Evolutionary conservation across 2,113 vertebrate genomes (phyloP).

Genomic region (Mungos mungo): DNA sequence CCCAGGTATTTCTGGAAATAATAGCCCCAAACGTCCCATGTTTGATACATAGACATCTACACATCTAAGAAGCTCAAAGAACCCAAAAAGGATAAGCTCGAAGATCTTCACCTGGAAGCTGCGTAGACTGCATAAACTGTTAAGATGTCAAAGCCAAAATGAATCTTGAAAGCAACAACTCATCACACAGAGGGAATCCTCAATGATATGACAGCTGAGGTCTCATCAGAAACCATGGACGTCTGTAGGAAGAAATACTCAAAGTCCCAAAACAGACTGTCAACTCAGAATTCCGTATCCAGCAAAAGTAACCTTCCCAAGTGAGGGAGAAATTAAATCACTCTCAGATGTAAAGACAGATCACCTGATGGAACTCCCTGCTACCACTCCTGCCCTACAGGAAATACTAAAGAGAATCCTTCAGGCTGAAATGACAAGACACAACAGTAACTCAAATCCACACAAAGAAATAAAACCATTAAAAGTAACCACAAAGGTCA

Average conservation of each 20-base stretch:
- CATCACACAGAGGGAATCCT: not conserved
- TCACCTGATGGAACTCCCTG: too few relatives aligned
- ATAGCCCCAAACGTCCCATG: not conserved
- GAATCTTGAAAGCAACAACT: not conserved
- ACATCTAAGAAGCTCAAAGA: not conserved
- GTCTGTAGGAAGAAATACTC: not conserved
- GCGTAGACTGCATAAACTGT: not conserved
- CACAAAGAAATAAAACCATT: not conserved
- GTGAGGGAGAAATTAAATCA: not conserved
- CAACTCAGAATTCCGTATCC: not conserved
- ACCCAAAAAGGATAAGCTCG: not conserved
- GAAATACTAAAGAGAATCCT: not conserved
- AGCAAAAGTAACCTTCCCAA: not conserved
- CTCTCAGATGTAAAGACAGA: not conserved
- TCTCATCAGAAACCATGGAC: not conserved
- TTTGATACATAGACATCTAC: not conserved
- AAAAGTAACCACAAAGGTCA: not conserved
- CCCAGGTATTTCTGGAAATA: not conserved
- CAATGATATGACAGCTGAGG: not conserved
- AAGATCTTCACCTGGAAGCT: not conserved
- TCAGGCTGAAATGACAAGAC: not conserved
- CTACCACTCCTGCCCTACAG: not conserved
- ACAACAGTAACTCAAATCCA: not conserved
- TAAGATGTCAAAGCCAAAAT: not conserved
- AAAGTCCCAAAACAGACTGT: not conserved